Base-by-base conservation (phyloP, 2,888 invertebrate species). In the Netelia inedita region DNA sequence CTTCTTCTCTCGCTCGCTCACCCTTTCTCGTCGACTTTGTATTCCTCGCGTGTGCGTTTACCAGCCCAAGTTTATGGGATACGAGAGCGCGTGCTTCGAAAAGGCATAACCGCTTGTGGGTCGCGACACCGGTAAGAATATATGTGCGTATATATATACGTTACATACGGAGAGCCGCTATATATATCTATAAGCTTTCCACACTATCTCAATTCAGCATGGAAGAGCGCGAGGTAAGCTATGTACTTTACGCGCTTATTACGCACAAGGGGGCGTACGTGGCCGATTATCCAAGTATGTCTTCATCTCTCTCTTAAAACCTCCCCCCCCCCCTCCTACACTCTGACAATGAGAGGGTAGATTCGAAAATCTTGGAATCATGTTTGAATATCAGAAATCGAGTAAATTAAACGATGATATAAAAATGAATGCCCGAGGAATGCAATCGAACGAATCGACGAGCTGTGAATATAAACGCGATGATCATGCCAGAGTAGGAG, bases 61-160 rank as follows among this genome's bases (percentile, higher is more conserved):
- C 69, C 72, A 19, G 59, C 46, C 59, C 59, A 57, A 82, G 66
- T 73, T 82, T 82, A 82, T 78, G 41, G 78, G 72, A 23, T 61
- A 72, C 66, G 59, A 59, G 66, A 28, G 72, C 23, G 66, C 72
- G 76, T 73, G 82, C 59, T 73, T 66, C 41, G 78, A 50, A 53
- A 66, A 78, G 59, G n/a, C 28, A 41, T 63, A 76, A 76, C 23
- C 57, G 14, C 53, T 11, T 19, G 11, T 57, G 57, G 57, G 16
- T 57, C 57, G 9, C 16, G 16, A 28, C 28, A 3, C 28, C 5
- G 28, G 3, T 5, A 28, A 28, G 28, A 28, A 28, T 28, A 28
- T 28, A 28, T 28, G 28, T 28, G 28, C 5, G 0, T 28, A 28
- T 28, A 28, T 28, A 28, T 28, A 28, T 28, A 28, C 2, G 28